Evolutionary conservation across 2,888 invertebrate genomes (phyloP).

Genomic region (Drosophila nr. fundita): DNA sequence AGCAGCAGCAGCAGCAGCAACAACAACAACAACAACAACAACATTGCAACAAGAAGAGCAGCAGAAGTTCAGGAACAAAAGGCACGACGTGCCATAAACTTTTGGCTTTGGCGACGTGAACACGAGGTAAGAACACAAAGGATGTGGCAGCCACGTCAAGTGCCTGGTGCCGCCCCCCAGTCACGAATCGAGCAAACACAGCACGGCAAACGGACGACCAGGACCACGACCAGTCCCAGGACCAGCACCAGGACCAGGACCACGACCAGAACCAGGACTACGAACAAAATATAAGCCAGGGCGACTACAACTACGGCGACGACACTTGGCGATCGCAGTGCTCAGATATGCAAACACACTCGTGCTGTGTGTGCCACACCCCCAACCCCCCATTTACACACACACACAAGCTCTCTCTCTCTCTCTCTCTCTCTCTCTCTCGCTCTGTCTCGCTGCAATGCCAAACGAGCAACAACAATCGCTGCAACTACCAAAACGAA

Average conservation of each 20-base stretch:
- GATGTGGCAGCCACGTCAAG: conserved; percentile 49
- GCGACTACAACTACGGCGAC: conserved; percentile 26
- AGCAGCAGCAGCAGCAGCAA: conserved; percentile 13
- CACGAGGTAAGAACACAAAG: conserved; percentile 44
- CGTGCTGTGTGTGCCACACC: conserved; percentile 23
- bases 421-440: not conserved
- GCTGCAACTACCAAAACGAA: not conserved
- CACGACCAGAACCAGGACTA: not conserved
- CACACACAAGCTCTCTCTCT: not conserved
- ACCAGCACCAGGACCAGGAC: not conserved
- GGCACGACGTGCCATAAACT: conserved; percentile 76
- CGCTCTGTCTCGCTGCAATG: not conserved
- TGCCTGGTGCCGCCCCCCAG: conserved; percentile 54
- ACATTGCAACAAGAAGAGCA: not conserved
- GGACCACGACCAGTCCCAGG: not conserved
- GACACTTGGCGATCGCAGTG: conserved; percentile 68
- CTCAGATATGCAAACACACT: conserved; percentile 73
- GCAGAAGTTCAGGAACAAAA: conserved; percentile 50
- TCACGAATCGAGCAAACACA: conserved; percentile 69
- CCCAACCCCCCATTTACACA: no score
- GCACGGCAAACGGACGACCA: conserved; percentile 38
- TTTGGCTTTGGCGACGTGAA: conserved; percentile 57
- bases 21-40: conserved; percentile 30
- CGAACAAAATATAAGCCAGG: not conserved
- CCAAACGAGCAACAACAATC: not conserved